Evolutionary conservation across 1,140 invertebrate species (phyloP).

Genomic region (Ips typographus): DNA sequence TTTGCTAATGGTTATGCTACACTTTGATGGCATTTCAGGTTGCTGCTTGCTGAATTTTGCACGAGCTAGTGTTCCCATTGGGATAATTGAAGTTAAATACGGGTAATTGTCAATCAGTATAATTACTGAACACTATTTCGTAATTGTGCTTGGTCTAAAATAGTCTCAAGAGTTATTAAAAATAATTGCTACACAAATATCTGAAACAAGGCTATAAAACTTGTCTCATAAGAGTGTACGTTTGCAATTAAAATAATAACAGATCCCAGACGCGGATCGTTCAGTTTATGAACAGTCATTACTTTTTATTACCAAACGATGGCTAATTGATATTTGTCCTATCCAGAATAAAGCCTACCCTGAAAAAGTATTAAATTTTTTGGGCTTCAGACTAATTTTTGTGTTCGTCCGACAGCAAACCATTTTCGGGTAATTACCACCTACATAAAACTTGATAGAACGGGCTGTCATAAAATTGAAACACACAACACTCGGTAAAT

Average conservation of each 20-base stretch:
- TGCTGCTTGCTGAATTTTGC: not conserved
- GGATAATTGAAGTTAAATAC: constrained; percentile 2
- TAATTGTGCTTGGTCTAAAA: not conserved
- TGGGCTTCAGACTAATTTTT: not conserved
- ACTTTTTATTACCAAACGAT: constrained; percentile 15
- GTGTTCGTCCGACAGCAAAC: not conserved
- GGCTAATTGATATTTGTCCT: constrained; percentile 4
- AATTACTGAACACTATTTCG: not conserved
- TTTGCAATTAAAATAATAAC: constrained; percentile 38
- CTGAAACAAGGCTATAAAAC: constrained; percentile 17
- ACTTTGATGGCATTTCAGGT: constrained; percentile 5
- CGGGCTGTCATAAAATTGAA: not conserved
- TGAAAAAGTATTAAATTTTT: not conserved
- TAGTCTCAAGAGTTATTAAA: not conserved
- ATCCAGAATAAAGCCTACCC: not conserved
- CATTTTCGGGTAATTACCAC: constrained; percentile 6
- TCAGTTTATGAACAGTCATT: constrained; percentile 18
- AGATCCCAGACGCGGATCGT: constrained; percentile 13
- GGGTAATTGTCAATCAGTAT: constrained; percentile 3
- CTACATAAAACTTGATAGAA: constrained; percentile 1
- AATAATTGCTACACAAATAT: constrained; percentile 7
- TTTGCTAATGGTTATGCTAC: constrained; percentile 2
- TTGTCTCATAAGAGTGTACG: constrained; percentile 20
- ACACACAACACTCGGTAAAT: too few species aligned
- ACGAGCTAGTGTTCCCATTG: not conserved